A percentile compares a stretch with the other conserved stretches of the same genome.
Conservation (phyloP, 2,797 vertebrate species). For the Sparus aurata region DNA sequence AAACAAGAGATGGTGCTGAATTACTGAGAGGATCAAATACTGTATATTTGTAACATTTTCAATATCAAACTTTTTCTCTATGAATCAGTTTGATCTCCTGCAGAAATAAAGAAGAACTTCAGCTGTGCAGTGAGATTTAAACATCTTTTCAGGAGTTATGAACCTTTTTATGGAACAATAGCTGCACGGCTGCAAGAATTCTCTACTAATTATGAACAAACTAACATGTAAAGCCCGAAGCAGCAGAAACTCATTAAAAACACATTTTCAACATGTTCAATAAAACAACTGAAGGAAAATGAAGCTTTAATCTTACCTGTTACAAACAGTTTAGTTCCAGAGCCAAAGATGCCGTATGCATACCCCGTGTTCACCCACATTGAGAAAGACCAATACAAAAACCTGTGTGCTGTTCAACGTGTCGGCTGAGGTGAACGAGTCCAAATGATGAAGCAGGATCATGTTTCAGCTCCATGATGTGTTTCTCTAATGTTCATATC, state of each 20-base stretch:
- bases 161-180: constrained; percentile 2
- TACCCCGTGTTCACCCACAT: background rate
- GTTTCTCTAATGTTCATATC: background rate
- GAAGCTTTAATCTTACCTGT: too few relatives aligned
- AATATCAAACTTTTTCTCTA: too few relatives aligned
- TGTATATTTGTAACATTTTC: too few relatives aligned
- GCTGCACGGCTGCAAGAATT: constrained; percentile 12
- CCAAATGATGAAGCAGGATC: background rate
- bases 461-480: constrained; percentile 6
- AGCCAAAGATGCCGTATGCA: background rate
- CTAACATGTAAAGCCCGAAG: too few relatives aligned
- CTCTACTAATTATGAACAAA: constrained; percentile 11
- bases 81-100: background rate
- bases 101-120: constrained; percentile 6
- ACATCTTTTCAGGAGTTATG: background rate
- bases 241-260: too few relatives aligned
- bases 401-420: too few relatives aligned
- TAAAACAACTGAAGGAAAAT: too few relatives aligned
- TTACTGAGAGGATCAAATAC: too few relatives aligned
- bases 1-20: too few relatives aligned
- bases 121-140: constrained; percentile 7
- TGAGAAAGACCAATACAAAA: background rate
- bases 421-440: constrained; percentile 1
- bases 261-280: too few relatives aligned
- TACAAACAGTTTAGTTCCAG: background rate